Base-by-base conservation (phyloP, 2,888 invertebrate genomes). In the Neoaliturus tenellus region DNA sequence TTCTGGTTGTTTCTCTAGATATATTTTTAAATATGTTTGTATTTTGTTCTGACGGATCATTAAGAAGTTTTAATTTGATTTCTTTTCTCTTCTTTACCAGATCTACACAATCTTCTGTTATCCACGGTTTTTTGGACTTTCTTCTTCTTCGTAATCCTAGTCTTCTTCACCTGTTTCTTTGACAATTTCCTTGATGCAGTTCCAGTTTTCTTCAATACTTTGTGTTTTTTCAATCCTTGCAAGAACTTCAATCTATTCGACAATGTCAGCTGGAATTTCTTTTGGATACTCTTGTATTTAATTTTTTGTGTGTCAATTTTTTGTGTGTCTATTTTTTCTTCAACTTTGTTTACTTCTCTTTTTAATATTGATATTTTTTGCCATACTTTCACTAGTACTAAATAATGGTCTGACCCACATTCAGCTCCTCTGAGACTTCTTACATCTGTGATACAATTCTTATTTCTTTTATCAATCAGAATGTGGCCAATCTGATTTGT, bases 401-500 rank as follows among this genome's bases (percentile, higher is more conserved):
- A 33, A 25, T 51, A 80, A 51, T 85, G 85, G 51, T 83, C 83
- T 12, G 73, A 33, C 31, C 62, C 82, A 31, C 25, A 33, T 17
- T 84, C 84, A 28, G 84, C 82, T 12, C 85, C 85, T 67, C 85
- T 83, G n/a, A 48, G 58, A 31, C 55, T 58, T n/a, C 44, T 69
- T 39, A 85, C 83, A 39, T 83, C 80, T 28, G 62, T 25, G n/a
- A 85, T 80, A 41, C 75, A 62, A 25, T 71, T 80, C 20, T 55
- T 75, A 28, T 71, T 80, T 20, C 73, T 33, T 14, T 78, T 67
- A 41, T 85, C 85, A 6, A 81, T 81, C 20, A 85, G 62, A n/a
- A 82, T 80, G 41, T 84, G 80, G 67, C 83, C 84, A n/a, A 83
- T 82, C 35, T 83, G 81, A 55, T 85, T 84, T 23, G 25, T 71